Percentiles rank a stretch among this genome's conserved stretches.
phyloP scores from a whole-genome alignment of 1,140 invertebrate genomes.

The Drosophila mojavensis region DNA sequence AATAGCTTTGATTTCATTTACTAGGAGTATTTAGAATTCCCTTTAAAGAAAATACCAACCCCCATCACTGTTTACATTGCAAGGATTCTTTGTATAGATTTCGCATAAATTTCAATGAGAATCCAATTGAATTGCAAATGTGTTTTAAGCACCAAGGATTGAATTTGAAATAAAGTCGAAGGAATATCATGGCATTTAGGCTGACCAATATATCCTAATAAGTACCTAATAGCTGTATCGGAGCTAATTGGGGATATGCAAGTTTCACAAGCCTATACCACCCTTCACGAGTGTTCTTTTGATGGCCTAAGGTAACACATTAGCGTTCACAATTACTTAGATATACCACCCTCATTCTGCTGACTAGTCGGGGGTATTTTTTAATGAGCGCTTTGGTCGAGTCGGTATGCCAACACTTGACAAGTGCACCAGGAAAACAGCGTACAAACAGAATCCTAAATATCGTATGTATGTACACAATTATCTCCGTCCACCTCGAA shows the following conservation, averaged over 20 bases:
- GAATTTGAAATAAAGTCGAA: constrained; percentile 27
- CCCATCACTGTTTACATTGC: constrained; percentile 2
- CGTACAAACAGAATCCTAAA: constrained; percentile 60
- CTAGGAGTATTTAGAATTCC: background rate
- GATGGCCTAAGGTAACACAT: constrained; percentile 71
- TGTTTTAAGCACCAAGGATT: constrained; percentile 15
- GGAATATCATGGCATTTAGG: background rate
- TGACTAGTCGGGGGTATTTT: constrained; percentile 53
- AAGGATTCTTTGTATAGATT: constrained; percentile 28
- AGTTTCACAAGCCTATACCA: constrained; percentile 52
- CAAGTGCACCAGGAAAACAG: constrained; percentile 70
- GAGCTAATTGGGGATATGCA: constrained; percentile 76
- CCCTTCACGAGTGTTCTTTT: constrained; percentile 42
- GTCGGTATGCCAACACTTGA: constrained; percentile 75
- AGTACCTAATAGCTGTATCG: constrained; percentile 23
- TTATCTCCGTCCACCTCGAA: constrained; percentile 46
- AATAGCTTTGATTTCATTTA: background rate
- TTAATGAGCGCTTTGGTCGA: constrained; percentile 63
- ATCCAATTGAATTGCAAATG: constrained; percentile 43
- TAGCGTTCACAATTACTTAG: constrained; percentile 52
- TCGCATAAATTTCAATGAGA: constrained; percentile 30
- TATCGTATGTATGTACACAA: constrained; percentile 48
- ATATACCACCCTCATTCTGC: constrained; percentile 44
- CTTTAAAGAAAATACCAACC: background rate
- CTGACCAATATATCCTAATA: background rate